Evolutionary conservation across 2,888 invertebrate species (phyloP), one percentile per base, ranked within the genome.

Genomic region (Micoletzkya japonica): DNA sequence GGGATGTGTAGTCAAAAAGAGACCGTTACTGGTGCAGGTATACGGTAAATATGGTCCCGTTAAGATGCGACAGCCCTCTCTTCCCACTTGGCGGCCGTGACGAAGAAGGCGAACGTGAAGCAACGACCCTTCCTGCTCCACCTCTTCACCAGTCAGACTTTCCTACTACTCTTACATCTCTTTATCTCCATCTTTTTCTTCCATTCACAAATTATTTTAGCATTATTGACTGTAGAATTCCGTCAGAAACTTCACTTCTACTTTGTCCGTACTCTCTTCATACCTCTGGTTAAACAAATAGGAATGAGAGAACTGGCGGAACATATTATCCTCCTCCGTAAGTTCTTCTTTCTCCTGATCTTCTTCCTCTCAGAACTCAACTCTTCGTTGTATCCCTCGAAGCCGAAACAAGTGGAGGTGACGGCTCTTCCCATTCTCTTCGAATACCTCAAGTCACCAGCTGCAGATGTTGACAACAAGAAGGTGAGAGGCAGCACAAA

Each of bases 361-460:
- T n/a, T n/a, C n/a, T n/a, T n/a, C n/a, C n/a, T 56, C 73, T 54
- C 54, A 73, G 78, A 75, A 58, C 68, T 78, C 54, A 74, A 72
- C 69, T 73, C 71, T n/a, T 34, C 72, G 28, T 72, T 74, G 17
- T 73, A 78, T 54, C 69, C 61, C 28, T 54, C 39, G 1, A 75
- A 75, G 60, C 78, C 78, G 7, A 78, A 77, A 30, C 78, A 78
- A 71, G 78, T 78, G 0, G 78, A 77, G 70, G 74, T 67, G 14
- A 71, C 68, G 34, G 76, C 77, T 10, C 63, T 78, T n/a, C 77
- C 78, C 4, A 58, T 77, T 28, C 73, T 78, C 1, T 77, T 74
- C 73, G 77, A 78, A 4, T 69, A 64, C 37, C 28, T 78, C n/a
- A 73, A 73, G 56, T 71, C 36, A n/a, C 68, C 73, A 10, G 50